phyloP scores from a whole-genome alignment of 2,797 vertebrate genomes.

The Amniataba percoides region DNA sequence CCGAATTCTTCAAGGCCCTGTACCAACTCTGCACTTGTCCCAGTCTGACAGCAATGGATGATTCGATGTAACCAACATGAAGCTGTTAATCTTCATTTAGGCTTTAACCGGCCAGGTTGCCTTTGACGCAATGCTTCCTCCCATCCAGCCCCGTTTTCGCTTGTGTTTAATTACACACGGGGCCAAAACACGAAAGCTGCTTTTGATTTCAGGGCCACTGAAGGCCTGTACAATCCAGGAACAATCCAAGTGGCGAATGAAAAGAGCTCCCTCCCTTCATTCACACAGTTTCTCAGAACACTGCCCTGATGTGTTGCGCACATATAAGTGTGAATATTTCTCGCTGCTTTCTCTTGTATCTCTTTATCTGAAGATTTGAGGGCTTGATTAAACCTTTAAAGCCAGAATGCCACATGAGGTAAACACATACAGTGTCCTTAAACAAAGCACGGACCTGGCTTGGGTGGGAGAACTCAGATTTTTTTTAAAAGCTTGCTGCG shows the following conservation, averaged over 20 bases:
- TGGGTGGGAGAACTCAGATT: conserved; percentile 9
- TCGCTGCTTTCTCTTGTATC: conserved; percentile 52
- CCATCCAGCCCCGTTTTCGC: conserved; percentile 67
- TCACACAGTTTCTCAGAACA: conserved; percentile 30
- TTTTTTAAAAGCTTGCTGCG: conserved; percentile 25
- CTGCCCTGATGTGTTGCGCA: conserved; percentile 46
- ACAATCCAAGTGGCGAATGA: conserved; percentile 46
- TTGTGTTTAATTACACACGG: conserved; percentile 46
- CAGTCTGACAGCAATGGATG: conserved; percentile 63
- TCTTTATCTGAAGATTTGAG: conserved; percentile 47
- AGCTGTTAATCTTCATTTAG: conserved; percentile 44
- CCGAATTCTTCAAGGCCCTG: conserved; percentile 51
- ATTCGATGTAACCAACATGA: conserved; percentile 59
- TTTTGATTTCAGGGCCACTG: conserved; percentile 43
- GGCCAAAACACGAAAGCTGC: conserved; percentile 10
- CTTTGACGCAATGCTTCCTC: conserved; percentile 51
- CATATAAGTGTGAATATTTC: conserved; percentile 35
- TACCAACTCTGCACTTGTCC: conserved; percentile 62
- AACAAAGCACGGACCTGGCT: conserved; percentile 26
- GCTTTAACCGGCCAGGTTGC: conserved; percentile 50
- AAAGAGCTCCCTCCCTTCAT: conserved; percentile 12
- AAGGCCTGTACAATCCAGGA: conserved; percentile 43
- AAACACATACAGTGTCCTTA: conserved; percentile 30
- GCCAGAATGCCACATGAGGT: conserved; percentile 23
- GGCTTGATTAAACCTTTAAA: conserved; percentile 37